Base-by-base conservation (phyloP, 2,797 vertebrate species). In the Emys orbicularis region DNA sequence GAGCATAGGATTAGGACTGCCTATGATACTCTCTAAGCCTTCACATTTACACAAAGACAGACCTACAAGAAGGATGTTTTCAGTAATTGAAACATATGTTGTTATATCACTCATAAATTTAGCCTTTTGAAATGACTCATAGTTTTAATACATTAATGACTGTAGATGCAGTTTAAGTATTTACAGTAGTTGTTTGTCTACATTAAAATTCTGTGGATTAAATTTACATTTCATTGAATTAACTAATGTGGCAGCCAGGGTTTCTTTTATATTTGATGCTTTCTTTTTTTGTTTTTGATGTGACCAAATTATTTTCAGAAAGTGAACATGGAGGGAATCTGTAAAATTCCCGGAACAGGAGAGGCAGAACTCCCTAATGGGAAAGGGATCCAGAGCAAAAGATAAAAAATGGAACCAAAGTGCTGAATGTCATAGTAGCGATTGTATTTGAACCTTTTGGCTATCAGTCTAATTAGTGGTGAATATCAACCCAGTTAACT, bases 221-320 rank as follows among this genome's bases (percentile, higher is more conserved):
- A 91, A 61, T 56, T 16, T 89, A 76, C 83, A 81, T 93, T 84
- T 94, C 56, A n/a, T 9, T 47, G 54, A 84, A 57, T 92, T 96
- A 88, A 84, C 84, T 94, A 91, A 94, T 0, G 1, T 84, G 79
- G 56, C 90, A 89, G 68, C 1, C 47, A 88, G 88, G 88, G 87
- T 76, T 95, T 92, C 85, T 49, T 96, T 90, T 95, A 74, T 94
- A 12, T 54, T 90, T 95, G 19, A 65, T 91, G 79, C 5, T 59
- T 95, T 96, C 93, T 79, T 89, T 87, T 68, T 96, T 95, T 93
- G 94, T 90, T 93, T 92, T 81, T 79, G 59, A 56, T 52, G 54
- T 5, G 76, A 89, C 89, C 57, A 44, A 29, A 92, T 81, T 82
- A 89, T 29, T 76, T 92, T 88, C 68, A 91, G 79, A 79, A 94